These are phyloP conservation scores for Chiloscyllium plagiosum DNA, from an alignment of 2,113 vertebrate species.

Conservation along the genomic window DNA sequence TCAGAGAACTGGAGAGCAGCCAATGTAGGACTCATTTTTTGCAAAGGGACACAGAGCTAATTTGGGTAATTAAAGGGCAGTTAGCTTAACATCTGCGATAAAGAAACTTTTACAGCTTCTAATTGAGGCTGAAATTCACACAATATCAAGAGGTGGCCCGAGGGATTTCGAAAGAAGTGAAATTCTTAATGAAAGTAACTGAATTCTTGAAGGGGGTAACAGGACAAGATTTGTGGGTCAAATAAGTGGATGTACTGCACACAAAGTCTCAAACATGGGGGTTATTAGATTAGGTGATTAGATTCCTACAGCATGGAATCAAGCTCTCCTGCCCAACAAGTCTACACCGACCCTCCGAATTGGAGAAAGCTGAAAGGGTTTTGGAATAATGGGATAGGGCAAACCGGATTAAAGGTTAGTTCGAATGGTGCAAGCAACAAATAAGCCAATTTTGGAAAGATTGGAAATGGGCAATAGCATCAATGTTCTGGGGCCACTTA, in stretches of 20 bases:
- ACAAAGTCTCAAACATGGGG: not conserved
- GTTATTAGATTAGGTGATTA: not conserved
- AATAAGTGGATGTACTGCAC: not conserved
- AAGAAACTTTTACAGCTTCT: not conserved
- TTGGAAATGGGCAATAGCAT: not conserved
- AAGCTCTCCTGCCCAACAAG: too few relatives aligned
- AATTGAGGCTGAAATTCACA: not conserved
- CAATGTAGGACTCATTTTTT: not conserved
- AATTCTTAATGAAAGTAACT: not conserved
- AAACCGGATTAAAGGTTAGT: not conserved
- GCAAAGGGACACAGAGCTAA: not conserved
- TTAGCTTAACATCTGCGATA: not conserved
- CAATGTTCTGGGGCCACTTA: too few relatives aligned
- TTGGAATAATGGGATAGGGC: not conserved
- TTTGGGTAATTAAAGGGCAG: not conserved
- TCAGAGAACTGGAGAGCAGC: not conserved
- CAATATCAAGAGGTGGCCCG: not conserved
- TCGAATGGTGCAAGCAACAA: not conserved
- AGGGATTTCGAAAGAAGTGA: not conserved
- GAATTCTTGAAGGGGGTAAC: not conserved
- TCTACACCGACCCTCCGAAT: too few relatives aligned
- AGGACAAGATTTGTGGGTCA: not conserved
- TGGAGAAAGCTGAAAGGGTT: not conserved
- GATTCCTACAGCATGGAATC: too few relatives aligned
- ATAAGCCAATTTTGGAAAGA: not conserved